A percentile compares a stretch with the other conserved stretches of the same genome.
Evolutionary conservation across 1,140 invertebrate genomes (phyloP).

Genomic region (Watersipora subatra): DNA sequence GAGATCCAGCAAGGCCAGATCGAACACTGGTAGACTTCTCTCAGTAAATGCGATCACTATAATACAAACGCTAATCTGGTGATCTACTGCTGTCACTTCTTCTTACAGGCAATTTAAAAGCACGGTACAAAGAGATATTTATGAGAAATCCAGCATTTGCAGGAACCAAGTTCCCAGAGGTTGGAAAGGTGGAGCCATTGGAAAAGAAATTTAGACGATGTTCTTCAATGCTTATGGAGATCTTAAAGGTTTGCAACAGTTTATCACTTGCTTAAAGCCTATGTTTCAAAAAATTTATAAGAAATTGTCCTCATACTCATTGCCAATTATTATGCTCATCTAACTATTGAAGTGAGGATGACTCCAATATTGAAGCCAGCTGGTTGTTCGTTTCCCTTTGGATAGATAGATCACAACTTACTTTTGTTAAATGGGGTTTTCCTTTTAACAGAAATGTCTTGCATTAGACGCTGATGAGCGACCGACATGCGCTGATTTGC

Average conservation of each 20-base stretch:
- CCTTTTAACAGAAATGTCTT: slow-evolving; percentile 21
- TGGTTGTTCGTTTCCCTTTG: too few species aligned
- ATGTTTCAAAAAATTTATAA: background rate
- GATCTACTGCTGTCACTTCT: too few species aligned
- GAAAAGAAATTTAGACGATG: slow-evolving; percentile 46
- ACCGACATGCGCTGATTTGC: slow-evolving; percentile 48
- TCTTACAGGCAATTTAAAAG: slow-evolving; percentile 36
- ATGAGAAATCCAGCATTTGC: slow-evolving; percentile 45
- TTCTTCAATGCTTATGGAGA: slow-evolving; percentile 44
- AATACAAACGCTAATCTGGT: too few species aligned
- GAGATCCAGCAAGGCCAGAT: too few species aligned
- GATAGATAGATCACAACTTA: too few species aligned
- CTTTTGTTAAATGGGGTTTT: too few species aligned
- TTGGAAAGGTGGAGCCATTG: slow-evolving; percentile 33
- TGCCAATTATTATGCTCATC: too few species aligned
- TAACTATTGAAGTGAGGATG: too few species aligned
- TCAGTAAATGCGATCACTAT: too few species aligned
- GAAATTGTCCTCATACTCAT: too few species aligned
- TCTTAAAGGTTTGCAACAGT: slow-evolving; percentile 35
- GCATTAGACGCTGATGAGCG: slow-evolving; percentile 54
- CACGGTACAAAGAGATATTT: slow-evolving; percentile 52
- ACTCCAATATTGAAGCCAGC: too few species aligned
- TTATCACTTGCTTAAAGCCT: background rate
- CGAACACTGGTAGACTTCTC: too few species aligned
- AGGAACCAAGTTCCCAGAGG: slow-evolving; percentile 38